Evolutionary conservation across 1,140 invertebrate genomes (phyloP), one percentile per base, ranked within the genome.

Genomic region (Sweltsa coloradensis): DNA sequence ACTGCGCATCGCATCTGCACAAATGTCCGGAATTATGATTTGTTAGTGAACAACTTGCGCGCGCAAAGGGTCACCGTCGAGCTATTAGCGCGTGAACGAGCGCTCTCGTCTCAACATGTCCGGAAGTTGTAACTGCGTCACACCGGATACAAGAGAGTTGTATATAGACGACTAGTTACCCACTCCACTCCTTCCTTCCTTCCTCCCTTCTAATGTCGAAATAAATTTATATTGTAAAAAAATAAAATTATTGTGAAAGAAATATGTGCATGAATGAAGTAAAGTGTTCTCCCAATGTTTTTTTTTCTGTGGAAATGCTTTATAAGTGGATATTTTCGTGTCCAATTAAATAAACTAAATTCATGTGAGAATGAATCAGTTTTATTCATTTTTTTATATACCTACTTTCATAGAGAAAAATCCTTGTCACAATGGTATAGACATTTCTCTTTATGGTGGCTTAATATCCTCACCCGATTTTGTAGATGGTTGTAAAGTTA

Each of bases 81-180:
- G 37, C 46, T 11, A 16, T 47, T 19, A 18, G 36, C 36, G 31
- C 18, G 11, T 11, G 5, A 19, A 36, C 1, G 42, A 26, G 23
- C 25, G 42, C 24, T 42, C 13, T 5, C 14, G 7, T 19, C 13
- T 2, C 14, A 29, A 24, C 41, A 53, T 73, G 77, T 50, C 83
- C 81, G 31, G 83, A 85, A 66, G 80, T 86, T 42, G 81, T 87
- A 49, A 85, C 83, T 52, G 83, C 83, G 39, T 84, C 83, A 36
- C 84, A 85, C 69, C 74, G 81, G 55, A 83, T 86, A 66, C 83
- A 87, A 65, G 83, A 87, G 70, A 85, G 82, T 71, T 87, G 83
- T 80, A 87, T 87, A 81, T 86, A 84, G 40, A 45, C 41, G 18
- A 37, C 29, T 31, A n/a, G n/a, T n/a, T n/a, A 7, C 18, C 2